A percentile compares a stretch with the other conserved stretches of the same genome.
Conservation (phyloP, 2,888 invertebrate species). For the Eucriotettix oculatus region DNA sequence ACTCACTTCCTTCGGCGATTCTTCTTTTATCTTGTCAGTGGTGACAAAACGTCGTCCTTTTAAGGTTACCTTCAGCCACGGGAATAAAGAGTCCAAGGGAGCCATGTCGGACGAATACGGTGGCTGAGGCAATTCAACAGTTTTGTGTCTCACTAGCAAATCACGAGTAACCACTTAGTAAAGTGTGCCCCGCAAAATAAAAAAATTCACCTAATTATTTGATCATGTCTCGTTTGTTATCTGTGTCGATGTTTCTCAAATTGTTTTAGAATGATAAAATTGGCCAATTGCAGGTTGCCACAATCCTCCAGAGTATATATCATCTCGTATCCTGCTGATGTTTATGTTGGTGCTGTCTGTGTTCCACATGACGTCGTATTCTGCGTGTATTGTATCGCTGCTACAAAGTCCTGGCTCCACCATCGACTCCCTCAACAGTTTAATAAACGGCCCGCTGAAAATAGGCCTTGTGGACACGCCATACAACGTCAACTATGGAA, state of each 20-base stretch:
- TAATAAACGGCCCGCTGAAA: neutral
- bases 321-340: neutral
- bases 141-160: too few relatives aligned
- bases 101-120: too few relatives aligned
- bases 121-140: too few relatives aligned
- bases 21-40: too few relatives aligned
- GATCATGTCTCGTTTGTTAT: neutral
- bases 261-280: neutral
- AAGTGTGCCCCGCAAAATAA: too few relatives aligned
- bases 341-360: neutral
- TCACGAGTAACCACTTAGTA: too few relatives aligned
- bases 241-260: neutral
- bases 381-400: conserved; percentile 1
- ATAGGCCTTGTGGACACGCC: neutral
- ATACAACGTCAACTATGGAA: neutral
- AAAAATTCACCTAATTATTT: too few relatives aligned
- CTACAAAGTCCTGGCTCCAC: neutral
- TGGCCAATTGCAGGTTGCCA: neutral
- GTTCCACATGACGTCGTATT: conserved; percentile 3
- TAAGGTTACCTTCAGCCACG: too few relatives aligned
- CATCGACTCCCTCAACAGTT: neutral
- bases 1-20: too few relatives aligned
- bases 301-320: neutral
- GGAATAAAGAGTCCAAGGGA: too few relatives aligned
- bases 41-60: too few relatives aligned